These are phyloP conservation scores for Ptychochromis oligacanthus DNA, from an alignment of 2,113 vertebrate genomes.

Conservation along the genomic window DNA sequence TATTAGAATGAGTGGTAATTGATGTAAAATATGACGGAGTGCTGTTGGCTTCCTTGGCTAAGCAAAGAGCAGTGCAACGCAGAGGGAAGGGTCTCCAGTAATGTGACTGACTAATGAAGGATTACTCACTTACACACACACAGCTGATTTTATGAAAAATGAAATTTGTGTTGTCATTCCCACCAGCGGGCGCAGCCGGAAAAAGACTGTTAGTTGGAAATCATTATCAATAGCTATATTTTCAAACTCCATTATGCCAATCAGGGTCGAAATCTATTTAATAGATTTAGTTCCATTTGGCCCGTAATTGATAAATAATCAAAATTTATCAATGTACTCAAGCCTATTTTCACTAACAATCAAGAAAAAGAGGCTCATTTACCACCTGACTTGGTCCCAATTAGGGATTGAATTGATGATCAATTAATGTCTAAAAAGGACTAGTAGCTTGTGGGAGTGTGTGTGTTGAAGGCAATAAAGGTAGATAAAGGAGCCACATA, in stretches of 20 bases:
- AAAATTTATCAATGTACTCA: constrained; percentile 99
- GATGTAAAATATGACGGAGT: constrained; percentile 99
- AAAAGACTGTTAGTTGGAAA: constrained; percentile 97
- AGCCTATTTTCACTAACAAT: constrained; percentile 99
- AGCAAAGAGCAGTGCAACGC: constrained; percentile 84
- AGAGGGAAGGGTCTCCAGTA: constrained; percentile 81
- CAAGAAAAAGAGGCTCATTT: constrained; percentile 99
- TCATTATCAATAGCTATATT: constrained; percentile 99
- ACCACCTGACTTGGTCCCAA: constrained; percentile 99
- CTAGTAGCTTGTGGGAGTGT: constrained; percentile 82
- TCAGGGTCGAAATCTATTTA: constrained; percentile 96
- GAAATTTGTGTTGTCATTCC: constrained; percentile 96
- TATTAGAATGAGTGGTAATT: constrained; percentile 98
- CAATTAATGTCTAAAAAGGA: constrained; percentile 99
- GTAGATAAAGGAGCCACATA: constrained; percentile 91
- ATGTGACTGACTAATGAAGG: constrained; percentile 99
- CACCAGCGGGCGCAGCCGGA: constrained; percentile 94
- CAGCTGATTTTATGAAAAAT: constrained; percentile 98
- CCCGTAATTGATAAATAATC: constrained; percentile 99
- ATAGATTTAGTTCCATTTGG: constrained; percentile 99
- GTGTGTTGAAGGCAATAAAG: constrained; percentile 81
- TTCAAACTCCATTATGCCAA: constrained; percentile 99
- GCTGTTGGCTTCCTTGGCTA: constrained; percentile 94
- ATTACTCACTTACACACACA: constrained; percentile 89
- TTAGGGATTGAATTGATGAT: constrained; percentile 99